Conservation (phyloP, 2,888 invertebrate genomes). For the Amphipyra berbera region DNA sequence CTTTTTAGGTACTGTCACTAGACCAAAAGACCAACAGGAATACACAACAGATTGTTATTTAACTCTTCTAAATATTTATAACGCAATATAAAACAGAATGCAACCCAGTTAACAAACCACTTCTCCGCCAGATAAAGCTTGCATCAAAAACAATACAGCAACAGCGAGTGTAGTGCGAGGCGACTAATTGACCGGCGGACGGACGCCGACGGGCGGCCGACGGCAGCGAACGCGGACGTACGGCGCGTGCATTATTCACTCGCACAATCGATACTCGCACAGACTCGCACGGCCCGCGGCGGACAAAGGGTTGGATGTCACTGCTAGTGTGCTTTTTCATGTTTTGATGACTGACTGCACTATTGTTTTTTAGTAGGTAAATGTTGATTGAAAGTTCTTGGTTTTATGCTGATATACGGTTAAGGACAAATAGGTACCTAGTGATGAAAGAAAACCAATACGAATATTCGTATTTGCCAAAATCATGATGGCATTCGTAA, state of each 20-base stretch:
- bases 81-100: neutral
- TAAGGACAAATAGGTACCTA: too few species aligned
- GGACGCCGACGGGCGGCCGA: conserved; percentile 33
- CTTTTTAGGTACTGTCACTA: too few species aligned
- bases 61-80: too few species aligned
- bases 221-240: conserved; percentile 30
- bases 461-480: too few species aligned
- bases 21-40: too few species aligned
- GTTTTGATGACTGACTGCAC: conserved; percentile 8
- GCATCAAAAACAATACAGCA: conserved; percentile 53
- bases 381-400: neutral
- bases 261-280: conserved; percentile 54
- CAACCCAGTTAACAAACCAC: conserved; percentile 7
- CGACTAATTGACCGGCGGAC: conserved; percentile 60
- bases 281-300: conserved; percentile 28
- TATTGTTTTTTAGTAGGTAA: conserved; percentile 10
- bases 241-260: conserved; percentile 59
- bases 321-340: conserved; percentile 36
- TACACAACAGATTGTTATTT: too few species aligned
- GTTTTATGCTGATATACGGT: too few species aligned
- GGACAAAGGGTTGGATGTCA: conserved; percentile 42
- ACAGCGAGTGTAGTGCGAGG: conserved; percentile 39
- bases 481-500: too few species aligned
- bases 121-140: conserved; percentile 26
- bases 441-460: too few species aligned